Evolutionary conservation across 1,140 invertebrate genomes (phyloP).

Genomic region (Papilio machaon): DNA sequence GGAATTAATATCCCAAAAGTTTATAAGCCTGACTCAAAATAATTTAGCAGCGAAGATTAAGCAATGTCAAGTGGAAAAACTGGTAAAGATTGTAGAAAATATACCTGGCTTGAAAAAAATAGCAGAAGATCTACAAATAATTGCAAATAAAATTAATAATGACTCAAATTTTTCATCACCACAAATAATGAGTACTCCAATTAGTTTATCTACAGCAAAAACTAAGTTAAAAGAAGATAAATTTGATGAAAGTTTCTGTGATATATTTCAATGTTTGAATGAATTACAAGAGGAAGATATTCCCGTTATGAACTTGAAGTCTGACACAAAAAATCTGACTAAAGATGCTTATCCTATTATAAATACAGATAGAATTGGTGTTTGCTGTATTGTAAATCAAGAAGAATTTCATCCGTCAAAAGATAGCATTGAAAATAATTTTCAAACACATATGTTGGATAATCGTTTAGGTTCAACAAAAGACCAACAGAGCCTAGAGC

Average conservation of each 20-base stretch:
- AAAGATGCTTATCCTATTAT: slow-evolving; percentile 64
- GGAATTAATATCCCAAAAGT: slow-evolving; percentile 68
- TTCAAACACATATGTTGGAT: slow-evolving; percentile 44
- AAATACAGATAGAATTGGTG: slow-evolving; percentile 63
- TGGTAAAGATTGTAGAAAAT: slow-evolving; percentile 64
- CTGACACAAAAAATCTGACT: slow-evolving; percentile 55
- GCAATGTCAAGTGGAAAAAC: slow-evolving; percentile 55
- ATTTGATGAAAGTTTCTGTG: slow-evolving; percentile 51
- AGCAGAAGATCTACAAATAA: slow-evolving; percentile 53
- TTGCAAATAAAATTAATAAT: slow-evolving; percentile 56
- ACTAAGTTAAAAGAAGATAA: slow-evolving; percentile 39
- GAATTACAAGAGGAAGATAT: slow-evolving; percentile 54
- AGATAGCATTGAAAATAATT: slow-evolving; percentile 56
- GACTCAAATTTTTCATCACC: slow-evolving; percentile 28
- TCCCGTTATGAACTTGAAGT: slow-evolving; percentile 55
- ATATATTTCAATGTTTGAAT: slow-evolving; percentile 53
- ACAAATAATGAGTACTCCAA: slow-evolving; percentile 37
- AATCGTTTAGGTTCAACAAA: slow-evolving; percentile 62
- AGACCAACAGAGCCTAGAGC: slow-evolving; percentile 61
- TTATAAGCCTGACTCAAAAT: slow-evolving; percentile 59
- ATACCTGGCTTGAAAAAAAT: slow-evolving; percentile 53
- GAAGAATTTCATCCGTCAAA: slow-evolving; percentile 72
- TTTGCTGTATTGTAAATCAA: slow-evolving; percentile 76
- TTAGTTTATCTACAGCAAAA: slow-evolving; percentile 41
- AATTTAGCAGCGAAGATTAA: slow-evolving; percentile 46